phyloP scores from a whole-genome alignment of 2,113 vertebrate species.

The Nanorana parkeri region DNA sequence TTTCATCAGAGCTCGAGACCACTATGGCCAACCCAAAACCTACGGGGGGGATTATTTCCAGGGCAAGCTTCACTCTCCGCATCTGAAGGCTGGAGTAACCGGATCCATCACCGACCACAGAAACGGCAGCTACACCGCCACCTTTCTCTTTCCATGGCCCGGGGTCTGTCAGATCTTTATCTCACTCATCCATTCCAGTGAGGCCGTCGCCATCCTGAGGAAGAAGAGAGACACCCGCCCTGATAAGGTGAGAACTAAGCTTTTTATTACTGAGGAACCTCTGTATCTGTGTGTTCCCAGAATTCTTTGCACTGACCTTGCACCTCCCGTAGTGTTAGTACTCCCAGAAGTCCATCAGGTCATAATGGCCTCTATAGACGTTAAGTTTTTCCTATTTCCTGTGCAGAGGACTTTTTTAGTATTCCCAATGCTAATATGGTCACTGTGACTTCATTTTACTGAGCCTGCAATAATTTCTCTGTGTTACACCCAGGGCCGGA shows the following conservation, averaged over 20 bases:
- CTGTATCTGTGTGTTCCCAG: no score
- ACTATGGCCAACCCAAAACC: slow-evolving; percentile 4
- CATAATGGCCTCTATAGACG: no score
- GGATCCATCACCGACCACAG: slow-evolving; percentile 10
- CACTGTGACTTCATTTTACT: no score
- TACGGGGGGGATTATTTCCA: slow-evolving; percentile 25
- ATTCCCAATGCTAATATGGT: no score
- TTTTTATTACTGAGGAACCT: no score
- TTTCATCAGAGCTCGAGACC: slow-evolving; percentile 5
- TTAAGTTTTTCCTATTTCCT: no score
- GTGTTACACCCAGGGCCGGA: no score
- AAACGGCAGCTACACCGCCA: slow-evolving; percentile 14
- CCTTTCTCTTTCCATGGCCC: not conserved
- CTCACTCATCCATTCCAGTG: not conserved
- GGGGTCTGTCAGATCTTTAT: not conserved
- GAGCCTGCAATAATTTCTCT: no score
- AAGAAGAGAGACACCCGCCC: slow-evolving; percentile 1
- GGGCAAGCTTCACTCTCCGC: slow-evolving; percentile 19
- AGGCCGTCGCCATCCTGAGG: slow-evolving; percentile 3
- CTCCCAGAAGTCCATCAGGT: no score
- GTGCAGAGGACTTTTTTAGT: no score
- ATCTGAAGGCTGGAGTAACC: slow-evolving; percentile 15
- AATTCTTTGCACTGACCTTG: no score
- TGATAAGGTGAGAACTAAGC: slow-evolving; percentile 17
- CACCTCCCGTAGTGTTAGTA: no score